Evolutionary conservation across 2,797 vertebrate genomes (phyloP), one percentile per base, ranked within the genome.

Genomic region (Alfaro cultratus): DNA sequence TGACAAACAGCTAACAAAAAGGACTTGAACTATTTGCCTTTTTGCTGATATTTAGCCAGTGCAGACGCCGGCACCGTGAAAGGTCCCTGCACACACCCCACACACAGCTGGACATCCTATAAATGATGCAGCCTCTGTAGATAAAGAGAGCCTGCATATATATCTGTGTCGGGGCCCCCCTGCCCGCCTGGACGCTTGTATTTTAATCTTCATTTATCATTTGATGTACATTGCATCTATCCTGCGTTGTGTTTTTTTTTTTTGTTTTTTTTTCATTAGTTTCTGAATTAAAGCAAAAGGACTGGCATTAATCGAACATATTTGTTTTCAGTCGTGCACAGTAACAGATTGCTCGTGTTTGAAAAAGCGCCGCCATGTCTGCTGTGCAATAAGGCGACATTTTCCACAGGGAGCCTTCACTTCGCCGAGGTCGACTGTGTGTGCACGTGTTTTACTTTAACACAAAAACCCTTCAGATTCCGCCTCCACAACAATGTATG

Each of bases 71-170:
- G 80, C 74, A 77, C 34, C 41, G 62, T 43, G 46, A 11, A 53
- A 46, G 55, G 47, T 26, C 23, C 18, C 34, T n/a, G 41, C 53
- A 47, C 39, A 53, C 11, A 76, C 64, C 70, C 72, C 55, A 76
- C 16, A 49, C 82, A 81, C 85, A 88, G 89, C 82, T 85, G 90
- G 91, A 87, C 73, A 78, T 89, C 87, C 67, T 74, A 60, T 86
- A 85, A 87, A 92, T 94, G 75, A 93, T 94, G 82, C 86, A 80
- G 81, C 83, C 73, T 75, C 64, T 80, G 79, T 82, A 88, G 89
- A 84, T 85, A 89, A 92, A 87, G 85, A 83, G 78, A 57, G 62
- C 51, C 80, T 82, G 77, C 86, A 86, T 93, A 88, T 89, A 87
- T 77, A 90, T 82, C 55, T 81, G 74, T 53, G 72, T 89, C 64